Evolutionary conservation across 2,888 invertebrate species (phyloP).

Genomic region (Thelaira solivaga): DNA sequence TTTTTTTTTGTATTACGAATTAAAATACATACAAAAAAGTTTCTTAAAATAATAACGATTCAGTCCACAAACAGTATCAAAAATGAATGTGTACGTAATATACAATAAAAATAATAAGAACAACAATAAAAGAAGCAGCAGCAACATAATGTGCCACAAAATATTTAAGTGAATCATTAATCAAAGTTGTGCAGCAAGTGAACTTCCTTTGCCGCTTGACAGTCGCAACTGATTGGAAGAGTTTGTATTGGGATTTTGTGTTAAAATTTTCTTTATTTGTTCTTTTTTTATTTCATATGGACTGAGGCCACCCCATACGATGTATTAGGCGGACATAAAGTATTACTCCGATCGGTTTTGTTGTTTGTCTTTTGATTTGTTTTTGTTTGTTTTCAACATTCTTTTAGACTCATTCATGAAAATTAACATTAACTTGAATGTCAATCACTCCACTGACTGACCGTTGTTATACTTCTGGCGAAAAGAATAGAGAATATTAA

Average conservation of each 20-base stretch:
- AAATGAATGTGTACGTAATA: no score
- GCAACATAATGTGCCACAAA: constrained; percentile 72
- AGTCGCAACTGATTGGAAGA: constrained; percentile 76
- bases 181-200: constrained; percentile 76
- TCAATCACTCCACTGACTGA: constrained; percentile 64
- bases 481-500: background rate
- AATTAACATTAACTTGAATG: constrained; percentile 60
- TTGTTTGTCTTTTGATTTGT: constrained; percentile 23
- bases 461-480: constrained; percentile 63
- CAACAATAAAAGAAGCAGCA: constrained; percentile 35
- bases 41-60: constrained; percentile 64
- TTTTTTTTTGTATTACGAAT: no score
- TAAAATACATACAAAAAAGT: no score
- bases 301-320: constrained; percentile 62
- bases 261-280: constrained; percentile 61
- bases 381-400: constrained; percentile 41
- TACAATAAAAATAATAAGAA: constrained; percentile 37
- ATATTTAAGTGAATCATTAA: constrained; percentile 75
- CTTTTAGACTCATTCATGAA: constrained; percentile 48
- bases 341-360: constrained; percentile 5
- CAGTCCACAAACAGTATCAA: constrained; percentile 57
- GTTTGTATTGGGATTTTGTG: constrained; percentile 73
- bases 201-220: constrained; percentile 76
- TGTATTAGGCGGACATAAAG: constrained; percentile 54
- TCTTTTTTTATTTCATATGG: constrained; percentile 12